These are phyloP conservation scores for Hypotaenidia okinawae DNA, from an alignment of 2,797 vertebrate genomes.

Conservation along the genomic window DNA sequence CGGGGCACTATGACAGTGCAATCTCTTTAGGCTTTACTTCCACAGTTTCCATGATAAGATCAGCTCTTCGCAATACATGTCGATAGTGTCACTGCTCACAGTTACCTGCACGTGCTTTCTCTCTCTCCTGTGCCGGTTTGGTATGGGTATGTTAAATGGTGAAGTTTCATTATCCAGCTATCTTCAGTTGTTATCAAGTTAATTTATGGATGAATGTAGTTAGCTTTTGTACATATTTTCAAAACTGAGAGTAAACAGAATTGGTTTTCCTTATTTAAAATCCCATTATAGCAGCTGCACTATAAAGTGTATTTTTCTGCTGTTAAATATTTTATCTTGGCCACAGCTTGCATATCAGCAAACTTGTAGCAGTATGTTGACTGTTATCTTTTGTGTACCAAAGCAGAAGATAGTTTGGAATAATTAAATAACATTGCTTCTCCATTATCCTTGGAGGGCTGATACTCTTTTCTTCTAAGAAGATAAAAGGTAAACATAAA, in stretches of 20 bases:
- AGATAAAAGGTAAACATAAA: slow-evolving; percentile 72
- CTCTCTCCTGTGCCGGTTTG: not conserved
- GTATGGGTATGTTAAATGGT: not conserved
- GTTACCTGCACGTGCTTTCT: not conserved
- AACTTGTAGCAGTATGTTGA: slow-evolving; percentile 71
- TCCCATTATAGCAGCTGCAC: slow-evolving; percentile 33
- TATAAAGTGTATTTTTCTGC: slow-evolving; percentile 51
- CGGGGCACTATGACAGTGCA: not conserved
- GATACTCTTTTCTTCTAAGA: slow-evolving; percentile 63
- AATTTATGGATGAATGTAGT: not conserved
- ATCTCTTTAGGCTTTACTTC: not conserved
- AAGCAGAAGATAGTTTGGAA: slow-evolving; percentile 66
- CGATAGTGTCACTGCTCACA: not conserved
- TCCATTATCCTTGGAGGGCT: slow-evolving; percentile 45
- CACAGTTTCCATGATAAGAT: slow-evolving; percentile 9
- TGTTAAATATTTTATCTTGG: slow-evolving; percentile 73
- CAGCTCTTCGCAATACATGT: not conserved
- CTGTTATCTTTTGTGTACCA: slow-evolving; percentile 75
- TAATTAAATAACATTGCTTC: slow-evolving; percentile 75
- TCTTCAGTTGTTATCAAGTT: not conserved
- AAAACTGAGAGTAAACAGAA: slow-evolving; percentile 13
- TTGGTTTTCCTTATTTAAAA: slow-evolving; percentile 53
- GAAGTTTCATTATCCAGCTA: not conserved
- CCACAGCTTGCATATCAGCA: slow-evolving; percentile 67
- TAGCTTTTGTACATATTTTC: not conserved